Conservation (phyloP, 2,888 invertebrate species). For the Erynnis tages region DNA sequence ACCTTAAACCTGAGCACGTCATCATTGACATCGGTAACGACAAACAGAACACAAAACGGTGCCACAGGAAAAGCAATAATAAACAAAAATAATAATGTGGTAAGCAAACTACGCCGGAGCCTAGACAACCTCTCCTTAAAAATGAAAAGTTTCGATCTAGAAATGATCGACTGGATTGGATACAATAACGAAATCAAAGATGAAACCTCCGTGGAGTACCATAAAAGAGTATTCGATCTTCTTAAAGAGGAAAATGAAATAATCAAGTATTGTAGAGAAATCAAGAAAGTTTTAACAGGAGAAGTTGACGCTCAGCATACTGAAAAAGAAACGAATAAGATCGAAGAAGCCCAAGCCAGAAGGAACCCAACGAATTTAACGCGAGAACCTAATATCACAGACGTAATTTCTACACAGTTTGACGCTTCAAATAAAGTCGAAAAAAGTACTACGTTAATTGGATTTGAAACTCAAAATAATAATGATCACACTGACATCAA, state of each 20-base stretch:
- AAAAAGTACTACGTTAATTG: no score
- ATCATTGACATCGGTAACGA: constrained; percentile 9
- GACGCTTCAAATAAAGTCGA: no score
- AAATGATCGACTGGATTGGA: constrained; percentile 51
- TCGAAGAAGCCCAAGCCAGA: background rate
- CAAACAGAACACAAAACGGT: background rate
- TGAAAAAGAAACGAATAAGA: background rate
- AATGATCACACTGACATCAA: no score
- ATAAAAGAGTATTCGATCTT: constrained; percentile 41
- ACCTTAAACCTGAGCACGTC: constrained; percentile 19
- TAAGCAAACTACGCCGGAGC: constrained; percentile 23
- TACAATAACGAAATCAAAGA: constrained; percentile 36
- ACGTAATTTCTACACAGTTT: no score
- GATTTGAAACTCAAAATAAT: no score
- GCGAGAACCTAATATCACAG: no score
- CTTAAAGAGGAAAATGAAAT: constrained; percentile 47
- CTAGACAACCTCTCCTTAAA: constrained; percentile 40
- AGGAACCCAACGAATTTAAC: background rate
- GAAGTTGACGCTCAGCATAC: background rate
- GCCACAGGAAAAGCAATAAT: background rate
- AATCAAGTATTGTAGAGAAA: constrained; percentile 39
- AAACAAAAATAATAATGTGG: constrained; percentile 2
- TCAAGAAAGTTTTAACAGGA: constrained; percentile 33
- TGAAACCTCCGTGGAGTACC: constrained; percentile 33
- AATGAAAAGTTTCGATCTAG: constrained; percentile 46